Base-by-base conservation (phyloP, 2,113 vertebrate genomes). In the Gavialis gangeticus region DNA sequence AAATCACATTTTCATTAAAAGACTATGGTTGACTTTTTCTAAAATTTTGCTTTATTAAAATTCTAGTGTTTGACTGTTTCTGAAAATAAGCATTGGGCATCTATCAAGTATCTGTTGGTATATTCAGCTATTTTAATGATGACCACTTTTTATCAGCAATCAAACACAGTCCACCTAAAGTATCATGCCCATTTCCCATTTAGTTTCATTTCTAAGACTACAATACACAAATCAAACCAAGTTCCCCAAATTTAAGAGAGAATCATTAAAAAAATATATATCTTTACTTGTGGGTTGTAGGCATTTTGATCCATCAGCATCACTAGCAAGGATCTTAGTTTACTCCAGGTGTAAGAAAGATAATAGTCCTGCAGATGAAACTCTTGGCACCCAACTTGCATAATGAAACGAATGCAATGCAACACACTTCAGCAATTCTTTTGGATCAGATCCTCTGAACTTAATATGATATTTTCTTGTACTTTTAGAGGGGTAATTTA, bases 361-460 rank as follows among this genome's bases (percentile, higher is more conserved):
- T 75, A 96, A 97, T 80, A 96, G 64, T 84, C 84, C 89, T 84
- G 66, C 64, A 60, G 93, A 93, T 12, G 6, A 54, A 73, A 84
- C 91, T 87, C 84, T 19, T 7, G 81, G 75, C 88, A 78, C 82
- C 0, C 10, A 80, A 96, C 97, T 97, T 93, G 77, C 83, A 93
- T 96, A 96, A 97, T 92, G 88, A 95, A 92, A 87, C 60, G 75
- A 96, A 94, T 79, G 87, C 64, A 4, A 22, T 71, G 79, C 77
- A 90, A 87, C 69, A 87, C 89, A 93, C 75, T 97, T 97, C 95
- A 97, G 95, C 91, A 95, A 21, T 95, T 97, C 95, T 97, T 97
- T 95, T 79, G 82, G 89, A 93, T 97, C 94, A 97, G 86, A 93
- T 91, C 69, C 69, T 86, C 91, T 90, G 34, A 79, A 90, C 90